Percentiles rank a stretch among this genome's conserved stretches.
Conservation (phyloP, 1,140 invertebrate genomes). For the Chlorops oryzae region DNA sequence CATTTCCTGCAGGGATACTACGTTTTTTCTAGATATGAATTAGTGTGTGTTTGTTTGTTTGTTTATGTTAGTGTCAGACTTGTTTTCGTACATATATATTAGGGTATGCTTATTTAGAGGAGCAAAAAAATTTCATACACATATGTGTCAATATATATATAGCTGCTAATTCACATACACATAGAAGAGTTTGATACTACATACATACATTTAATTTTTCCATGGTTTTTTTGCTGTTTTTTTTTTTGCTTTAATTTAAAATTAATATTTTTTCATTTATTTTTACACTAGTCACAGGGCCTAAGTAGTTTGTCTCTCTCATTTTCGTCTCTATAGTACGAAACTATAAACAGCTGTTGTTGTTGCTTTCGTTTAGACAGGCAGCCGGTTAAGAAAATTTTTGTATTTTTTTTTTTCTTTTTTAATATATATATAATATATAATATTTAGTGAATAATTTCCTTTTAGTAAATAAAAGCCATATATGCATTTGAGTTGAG, state of each 20-base stretch:
- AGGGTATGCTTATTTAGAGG: background rate
- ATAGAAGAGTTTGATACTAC: no score
- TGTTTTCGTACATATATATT: background rate
- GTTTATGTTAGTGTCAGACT: background rate
- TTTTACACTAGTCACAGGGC: no score
- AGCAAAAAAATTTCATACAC: background rate
- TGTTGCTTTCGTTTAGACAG: conserved; percentile 11
- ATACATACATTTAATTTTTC: no score
- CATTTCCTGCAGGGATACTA: no score
- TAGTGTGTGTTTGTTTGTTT: background rate
- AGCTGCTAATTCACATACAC: no score
- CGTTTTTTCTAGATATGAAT: no score
- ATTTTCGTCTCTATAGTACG: conserved; percentile 44
- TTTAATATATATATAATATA: background rate
- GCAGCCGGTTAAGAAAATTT: conserved; percentile 41
- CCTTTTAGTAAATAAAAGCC: no score
- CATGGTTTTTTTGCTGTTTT: conserved; percentile 27
- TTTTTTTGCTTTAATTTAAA: conserved; percentile 5
- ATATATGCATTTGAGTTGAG: no score
- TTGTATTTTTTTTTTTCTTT: conserved; percentile 23
- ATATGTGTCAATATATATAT: conserved; percentile 2
- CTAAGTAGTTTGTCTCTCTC: conserved; percentile 36
- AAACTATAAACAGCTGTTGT: conserved; percentile 24
- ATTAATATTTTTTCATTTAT: conserved; percentile 21
- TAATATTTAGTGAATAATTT: no score